Conservation (phyloP, 2,888 invertebrate species). For the Dioctria linearis region DNA sequence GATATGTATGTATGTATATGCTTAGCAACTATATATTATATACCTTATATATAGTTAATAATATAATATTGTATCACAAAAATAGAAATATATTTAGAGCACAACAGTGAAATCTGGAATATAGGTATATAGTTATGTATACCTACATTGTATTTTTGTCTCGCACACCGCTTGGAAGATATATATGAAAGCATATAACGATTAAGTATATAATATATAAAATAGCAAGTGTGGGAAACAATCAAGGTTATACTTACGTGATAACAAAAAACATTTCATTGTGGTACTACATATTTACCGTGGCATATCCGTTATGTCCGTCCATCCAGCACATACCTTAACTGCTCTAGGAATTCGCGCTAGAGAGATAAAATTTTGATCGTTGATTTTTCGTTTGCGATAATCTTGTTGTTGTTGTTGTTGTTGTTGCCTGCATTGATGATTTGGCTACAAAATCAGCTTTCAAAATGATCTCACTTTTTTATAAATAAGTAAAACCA, state of each 20-base stretch:
- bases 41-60: too few species aligned
- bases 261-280: constrained; percentile 20
- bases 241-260: constrained; percentile 47
- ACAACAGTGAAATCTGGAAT: background rate
- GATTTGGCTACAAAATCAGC: constrained; percentile 70
- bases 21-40: background rate
- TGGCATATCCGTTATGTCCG: constrained; percentile 43
- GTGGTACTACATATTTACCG: constrained; percentile 10
- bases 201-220: too few species aligned
- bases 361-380: background rate
- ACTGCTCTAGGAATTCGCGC: background rate
- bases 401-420: background rate
- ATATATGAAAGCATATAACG: too few species aligned
- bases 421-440: constrained; percentile 23
- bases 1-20: background rate
- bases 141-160: too few species aligned
- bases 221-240: constrained; percentile 7
- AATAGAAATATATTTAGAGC: constrained; percentile 9
- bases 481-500: constrained; percentile 71
- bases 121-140: background rate
- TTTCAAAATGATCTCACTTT: constrained; percentile 73
- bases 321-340: background rate
- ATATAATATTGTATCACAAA: background rate
- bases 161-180: constrained; percentile 12
- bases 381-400: background rate